Evolutionary conservation across 1,140 invertebrate genomes (phyloP), one percentile per base, ranked within the genome.

Genomic region (Drosophila guanche): DNA sequence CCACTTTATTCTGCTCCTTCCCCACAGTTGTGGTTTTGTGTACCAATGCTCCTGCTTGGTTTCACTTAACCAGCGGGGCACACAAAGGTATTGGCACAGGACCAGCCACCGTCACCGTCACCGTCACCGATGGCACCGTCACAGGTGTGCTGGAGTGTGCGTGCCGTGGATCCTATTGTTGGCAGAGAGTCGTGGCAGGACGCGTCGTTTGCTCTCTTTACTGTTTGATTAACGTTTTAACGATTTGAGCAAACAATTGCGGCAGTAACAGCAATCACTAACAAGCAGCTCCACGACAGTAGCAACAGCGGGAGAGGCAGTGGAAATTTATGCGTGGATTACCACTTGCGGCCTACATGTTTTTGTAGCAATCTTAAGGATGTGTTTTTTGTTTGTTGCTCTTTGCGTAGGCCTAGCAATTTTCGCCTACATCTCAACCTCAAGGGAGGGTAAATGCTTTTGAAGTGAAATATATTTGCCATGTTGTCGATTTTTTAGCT

Each of bases 141-240:
- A 12, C 14, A 8, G 10, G 60, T 37, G n/a, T 33, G 20, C 41
- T 22, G 37, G 29, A 8, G 42, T 45, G 16, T 29, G 60, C 52
- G 60, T 47, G 48, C 55, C 69, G 83, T 59, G 63, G 65, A 70
- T 50, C 22, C 42, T 54, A 56, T 80, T 81, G 73, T 85, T 70
- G 74, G 55, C 33, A 10, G 33, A 12, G 10, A 33, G 52, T 57
- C 57, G 45, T 58, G 37, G 59, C 61, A 67, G 54, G 72, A 58
- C 79, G 71, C 62, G 73, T 80, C 74, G 84, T 73, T 77, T 80
- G 73, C 74, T 75, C 69, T 85, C 83, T 86, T 86, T 78, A 61
- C 73, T 86, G 77, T 85, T 86, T 85, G 81, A 85, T 85, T 85
- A 86, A 84, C 77, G 81, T 71, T 85, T 86, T 85, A 85, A 85